These are phyloP conservation scores for Sesia apiformis DNA, from an alignment of 2,888 invertebrate genomes.

Conservation along the genomic window DNA sequence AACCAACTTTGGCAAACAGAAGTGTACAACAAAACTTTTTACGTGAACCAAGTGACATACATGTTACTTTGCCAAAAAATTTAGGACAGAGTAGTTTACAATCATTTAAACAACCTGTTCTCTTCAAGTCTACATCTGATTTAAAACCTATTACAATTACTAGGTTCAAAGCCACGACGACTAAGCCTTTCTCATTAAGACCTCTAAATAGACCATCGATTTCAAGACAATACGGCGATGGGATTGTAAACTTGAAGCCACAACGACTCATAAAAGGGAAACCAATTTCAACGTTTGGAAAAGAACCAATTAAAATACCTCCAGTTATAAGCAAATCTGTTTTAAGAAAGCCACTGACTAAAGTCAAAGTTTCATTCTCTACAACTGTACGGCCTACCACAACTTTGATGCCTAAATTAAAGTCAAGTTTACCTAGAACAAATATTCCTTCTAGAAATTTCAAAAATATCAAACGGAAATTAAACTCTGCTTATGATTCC, in stretches of 20 bases:
- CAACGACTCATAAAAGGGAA: not conserved
- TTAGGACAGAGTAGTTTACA: not conserved
- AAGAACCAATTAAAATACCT: not conserved
- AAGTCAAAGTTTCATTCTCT: constrained; percentile 27
- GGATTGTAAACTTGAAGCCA: not conserved
- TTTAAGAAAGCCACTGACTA: constrained; percentile 7
- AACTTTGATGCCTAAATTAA: not conserved
- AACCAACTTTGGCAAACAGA: not conserved
- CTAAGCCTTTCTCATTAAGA: not conserved
- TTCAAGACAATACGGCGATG: not conserved
- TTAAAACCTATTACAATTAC: not conserved
- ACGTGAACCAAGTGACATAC: not conserved
- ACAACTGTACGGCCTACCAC: constrained; percentile 6
- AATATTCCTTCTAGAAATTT: not conserved
- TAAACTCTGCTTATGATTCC: not conserved
- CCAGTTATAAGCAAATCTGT: not conserved
- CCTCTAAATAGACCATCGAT: not conserved
- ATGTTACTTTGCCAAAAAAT: not conserved
- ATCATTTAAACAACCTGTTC: not conserved
- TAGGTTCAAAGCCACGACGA: not conserved
- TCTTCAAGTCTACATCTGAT: too few relatives aligned
- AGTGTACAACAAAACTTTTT: not conserved
- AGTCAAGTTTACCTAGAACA: not conserved
- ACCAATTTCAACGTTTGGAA: not conserved
- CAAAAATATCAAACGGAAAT: not conserved